These are phyloP conservation scores for Sebastiscus tertius DNA, from an alignment of 2,797 vertebrate species.

Conservation along the genomic window DNA sequence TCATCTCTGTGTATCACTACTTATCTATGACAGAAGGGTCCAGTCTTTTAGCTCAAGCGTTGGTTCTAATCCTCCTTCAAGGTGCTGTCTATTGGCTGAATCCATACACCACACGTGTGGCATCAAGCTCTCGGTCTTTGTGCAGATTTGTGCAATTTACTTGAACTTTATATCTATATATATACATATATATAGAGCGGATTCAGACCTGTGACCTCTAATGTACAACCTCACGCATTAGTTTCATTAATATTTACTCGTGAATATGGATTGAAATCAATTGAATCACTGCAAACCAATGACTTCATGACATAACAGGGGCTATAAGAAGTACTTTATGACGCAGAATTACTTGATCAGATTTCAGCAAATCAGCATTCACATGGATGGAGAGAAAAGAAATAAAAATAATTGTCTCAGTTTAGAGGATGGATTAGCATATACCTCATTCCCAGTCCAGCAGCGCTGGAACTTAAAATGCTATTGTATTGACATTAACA, in stretches of 20 bases:
- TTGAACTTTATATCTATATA: slow-evolving; percentile 51
- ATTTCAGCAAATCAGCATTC: slow-evolving; percentile 66
- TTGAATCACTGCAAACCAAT: slow-evolving; percentile 47
- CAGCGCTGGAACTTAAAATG: slow-evolving; percentile 84
- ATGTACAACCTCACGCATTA: slow-evolving; percentile 60
- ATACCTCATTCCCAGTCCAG: slow-evolving; percentile 88
- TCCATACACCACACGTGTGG: slow-evolving; percentile 47
- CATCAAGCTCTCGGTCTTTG: slow-evolving; percentile 51
- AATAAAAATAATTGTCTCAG: slow-evolving; percentile 53
- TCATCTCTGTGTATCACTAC: slow-evolving; percentile 54
- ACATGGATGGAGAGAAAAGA: slow-evolving; percentile 77
- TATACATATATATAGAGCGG: slow-evolving; percentile 15
- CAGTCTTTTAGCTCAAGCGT: slow-evolving; percentile 44
- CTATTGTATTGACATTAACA: slow-evolving; percentile 81
- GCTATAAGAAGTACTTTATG: slow-evolving; percentile 25
- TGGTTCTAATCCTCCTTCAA: slow-evolving; percentile 64
- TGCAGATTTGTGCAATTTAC: slow-evolving; percentile 63
- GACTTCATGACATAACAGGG: slow-evolving; percentile 42
- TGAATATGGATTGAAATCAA: slow-evolving; percentile 42
- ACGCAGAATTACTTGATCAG: slow-evolving; percentile 54
- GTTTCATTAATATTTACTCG: slow-evolving; percentile 34
- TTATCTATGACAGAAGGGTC: slow-evolving; percentile 43
- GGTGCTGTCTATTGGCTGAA: slow-evolving; percentile 77
- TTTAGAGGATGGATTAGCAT: slow-evolving; percentile 80
- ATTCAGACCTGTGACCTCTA: slow-evolving; percentile 70